Percentiles rank a stretch among this genome's conserved stretches.
phyloP scores from a whole-genome alignment of 2,888 invertebrate genomes.

The Blera fallax region DNA sequence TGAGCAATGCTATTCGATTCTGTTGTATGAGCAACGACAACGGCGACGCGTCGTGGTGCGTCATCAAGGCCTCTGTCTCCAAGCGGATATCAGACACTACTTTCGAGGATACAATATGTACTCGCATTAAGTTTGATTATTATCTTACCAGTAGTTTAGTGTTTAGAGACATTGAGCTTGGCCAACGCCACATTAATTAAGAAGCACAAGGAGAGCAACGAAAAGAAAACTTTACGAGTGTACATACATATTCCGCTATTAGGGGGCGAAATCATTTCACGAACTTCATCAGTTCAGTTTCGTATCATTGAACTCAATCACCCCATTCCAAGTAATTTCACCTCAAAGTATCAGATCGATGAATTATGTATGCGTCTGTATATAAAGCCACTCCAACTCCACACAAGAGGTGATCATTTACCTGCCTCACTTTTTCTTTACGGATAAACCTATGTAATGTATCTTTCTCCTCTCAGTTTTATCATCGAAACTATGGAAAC shows the following conservation, averaged over 20 bases:
- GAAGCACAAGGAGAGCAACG: not conserved
- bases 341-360: conserved; percentile 69
- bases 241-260: not conserved
- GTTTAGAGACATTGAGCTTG: not conserved
- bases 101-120: conserved; percentile 38
- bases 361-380: conserved; percentile 64
- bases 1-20: conserved; percentile 10
- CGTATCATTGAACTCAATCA: conserved; percentile 71
- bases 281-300: conserved; percentile 47
- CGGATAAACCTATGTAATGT: conserved; percentile 62
- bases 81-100: conserved; percentile 46
- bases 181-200: not conserved
- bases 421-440: conserved; percentile 66
- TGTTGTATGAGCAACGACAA: not conserved
- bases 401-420: conserved; percentile 57
- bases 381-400: conserved; percentile 41
- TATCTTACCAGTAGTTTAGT: conserved; percentile 38
- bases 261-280: conserved; percentile 58
- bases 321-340: conserved; percentile 67
- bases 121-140: conserved; percentile 29
- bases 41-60: conserved; percentile 9
- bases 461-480: conserved; percentile 68
- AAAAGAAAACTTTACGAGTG: not conserved
- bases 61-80: conserved; percentile 46
- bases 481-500: conserved; percentile 69